A percentile compares a stretch with the other conserved stretches of the same genome.
Evolutionary conservation across 2,113 vertebrate genomes (phyloP).

Genomic region (Smithornis capensis): DNA sequence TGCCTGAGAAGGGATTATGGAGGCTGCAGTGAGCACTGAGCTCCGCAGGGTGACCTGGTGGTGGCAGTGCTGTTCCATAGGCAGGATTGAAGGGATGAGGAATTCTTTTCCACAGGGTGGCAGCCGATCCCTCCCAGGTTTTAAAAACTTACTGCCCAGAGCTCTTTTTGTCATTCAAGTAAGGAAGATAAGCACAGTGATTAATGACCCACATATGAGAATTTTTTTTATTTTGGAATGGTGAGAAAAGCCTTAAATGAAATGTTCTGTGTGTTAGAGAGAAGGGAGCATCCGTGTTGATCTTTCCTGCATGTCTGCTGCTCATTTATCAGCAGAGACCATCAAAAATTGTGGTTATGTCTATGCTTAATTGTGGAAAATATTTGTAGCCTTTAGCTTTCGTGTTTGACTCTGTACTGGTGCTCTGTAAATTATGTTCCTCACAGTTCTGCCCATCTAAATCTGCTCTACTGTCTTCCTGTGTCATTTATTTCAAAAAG

Average conservation of each 20-base stretch:
- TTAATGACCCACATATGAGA: not conserved
- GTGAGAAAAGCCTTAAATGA: not conserved
- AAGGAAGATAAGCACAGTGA: not conserved
- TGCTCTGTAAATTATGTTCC: not conserved
- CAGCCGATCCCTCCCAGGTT: not conserved
- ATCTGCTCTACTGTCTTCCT: not conserved
- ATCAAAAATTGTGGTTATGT: not conserved
- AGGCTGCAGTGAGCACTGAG: accelerated
- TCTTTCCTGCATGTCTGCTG: not conserved
- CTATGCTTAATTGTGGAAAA: not conserved
- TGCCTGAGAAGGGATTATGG: not conserved
- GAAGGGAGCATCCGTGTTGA: not conserved
- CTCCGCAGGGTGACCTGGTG: not conserved
- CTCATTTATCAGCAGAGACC: not conserved
- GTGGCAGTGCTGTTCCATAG: not conserved
- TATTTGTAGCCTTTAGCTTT: not conserved
- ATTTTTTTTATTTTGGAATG: not conserved
- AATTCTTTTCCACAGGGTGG: not conserved
- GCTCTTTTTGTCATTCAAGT: not conserved
- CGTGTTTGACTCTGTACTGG: not conserved
- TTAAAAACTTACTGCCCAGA: not conserved
- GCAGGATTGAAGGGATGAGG: accelerated
- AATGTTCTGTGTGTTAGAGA: not conserved
- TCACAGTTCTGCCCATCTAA: not conserved
- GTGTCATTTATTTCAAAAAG: not conserved